Base-by-base conservation (phyloP, 2,797 vertebrate species). In the Allobates femoralis region DNA sequence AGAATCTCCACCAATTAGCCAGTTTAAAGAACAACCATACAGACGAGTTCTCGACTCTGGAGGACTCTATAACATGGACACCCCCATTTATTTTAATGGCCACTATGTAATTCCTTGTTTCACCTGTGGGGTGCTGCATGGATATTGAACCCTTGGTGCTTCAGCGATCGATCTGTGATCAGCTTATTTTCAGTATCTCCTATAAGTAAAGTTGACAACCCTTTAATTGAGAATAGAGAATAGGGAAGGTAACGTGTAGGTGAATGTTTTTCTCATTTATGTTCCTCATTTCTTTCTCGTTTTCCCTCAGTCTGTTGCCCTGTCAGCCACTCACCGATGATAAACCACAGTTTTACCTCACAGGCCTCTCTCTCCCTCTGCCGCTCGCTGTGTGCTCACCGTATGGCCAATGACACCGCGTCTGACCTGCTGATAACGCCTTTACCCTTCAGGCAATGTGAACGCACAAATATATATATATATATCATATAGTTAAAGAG, bases 391-490 rank as follows among this genome's bases (percentile, higher is more conserved):
- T 88, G 82, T 84, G 58, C 80, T 78, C 82, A 88, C 83, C 82
- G 83, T 88, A 76, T 88, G 86, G 77, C 86, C 84, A 87, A 88
- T 85, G 86, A 53, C 86, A 88, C 83, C 86, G 69, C 83, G 60
- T 81, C 86, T 88, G 86, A 88, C 77, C 86, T 88, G 86, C 86
- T 88, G 86, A 88, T 88, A 81, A 85, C 83, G 79, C 86, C 86
- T 85, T 85, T 88, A 88, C 86, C 77, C 86, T 85, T 81, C 86
- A 88, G 86, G 86, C 86, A 88, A 88, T 88, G 86, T 88, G 86
- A 88, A 85, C 58, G 82, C 83, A 85, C 71, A 56, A 62, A 84
- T 84, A 78, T 87, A 81, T 86, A 88, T 87, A 87, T 87, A 88
- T 87, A 87, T 88, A 88, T 88, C 86, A 88, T 88, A 85, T 66